phyloP scores from a whole-genome alignment of 2,888 invertebrate genomes.

The Tipula lateralis region DNA sequence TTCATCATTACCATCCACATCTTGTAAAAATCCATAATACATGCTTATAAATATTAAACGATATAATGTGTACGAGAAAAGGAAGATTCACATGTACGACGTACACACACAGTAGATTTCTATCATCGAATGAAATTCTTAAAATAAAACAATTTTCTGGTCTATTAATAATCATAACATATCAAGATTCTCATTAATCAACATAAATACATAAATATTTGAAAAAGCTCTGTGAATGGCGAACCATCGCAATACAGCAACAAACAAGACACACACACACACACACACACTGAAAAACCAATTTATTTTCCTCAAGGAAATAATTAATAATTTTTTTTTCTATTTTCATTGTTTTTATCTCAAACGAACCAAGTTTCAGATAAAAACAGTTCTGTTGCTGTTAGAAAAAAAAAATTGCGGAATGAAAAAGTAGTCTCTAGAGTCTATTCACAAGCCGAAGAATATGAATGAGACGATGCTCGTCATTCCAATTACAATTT shows the following conservation, averaged over 20 bases:
- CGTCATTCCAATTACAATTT: neutral
- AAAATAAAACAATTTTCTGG: neutral
- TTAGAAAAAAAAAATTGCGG: neutral
- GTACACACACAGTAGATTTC: neutral
- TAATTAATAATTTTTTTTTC: neutral
- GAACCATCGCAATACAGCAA: neutral
- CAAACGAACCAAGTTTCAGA: no score
- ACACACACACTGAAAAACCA: neutral
- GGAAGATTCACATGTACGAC: neutral
- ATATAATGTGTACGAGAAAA: neutral
- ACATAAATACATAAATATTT: neutral
- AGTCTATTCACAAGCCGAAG: neutral
- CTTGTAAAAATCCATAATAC: neutral
- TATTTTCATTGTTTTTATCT: neutral
- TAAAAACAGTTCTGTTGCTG: neutral
- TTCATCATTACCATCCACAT: neutral
- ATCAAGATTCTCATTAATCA: conserved; percentile 9
- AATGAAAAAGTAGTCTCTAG: neutral
- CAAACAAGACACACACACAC: neutral
- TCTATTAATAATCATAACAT: conserved; percentile 1
- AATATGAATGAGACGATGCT: neutral
- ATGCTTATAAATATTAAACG: neutral
- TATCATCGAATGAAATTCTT: neutral
- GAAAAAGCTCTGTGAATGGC: neutral
- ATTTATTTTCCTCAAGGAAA: conserved; percentile 19